Conservation (phyloP, 2,888 invertebrate species). For the Drosophila lutescens region DNA sequence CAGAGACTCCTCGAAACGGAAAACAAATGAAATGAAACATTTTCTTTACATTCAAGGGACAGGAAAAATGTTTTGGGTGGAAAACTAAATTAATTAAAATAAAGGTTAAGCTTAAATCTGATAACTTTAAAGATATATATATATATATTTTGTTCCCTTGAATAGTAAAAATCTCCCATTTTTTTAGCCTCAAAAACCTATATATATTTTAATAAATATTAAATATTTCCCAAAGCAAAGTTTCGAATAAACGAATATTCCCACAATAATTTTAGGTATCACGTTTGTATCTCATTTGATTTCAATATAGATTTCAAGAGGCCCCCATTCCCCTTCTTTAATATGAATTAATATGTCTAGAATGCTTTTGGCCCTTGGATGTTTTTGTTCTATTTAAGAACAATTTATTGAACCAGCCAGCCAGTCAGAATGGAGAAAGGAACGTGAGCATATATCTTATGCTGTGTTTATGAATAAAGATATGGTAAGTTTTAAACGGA, state of each 20-base stretch:
- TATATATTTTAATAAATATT: too few species aligned
- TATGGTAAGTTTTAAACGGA: neutral
- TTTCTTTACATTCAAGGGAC: slow-evolving; percentile 14
- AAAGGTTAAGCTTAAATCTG: neutral
- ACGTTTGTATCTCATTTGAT: slow-evolving; percentile 2
- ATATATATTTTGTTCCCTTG: too few species aligned
- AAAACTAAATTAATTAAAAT: neutral
- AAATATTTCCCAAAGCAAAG: too few species aligned
- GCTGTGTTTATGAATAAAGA: neutral
- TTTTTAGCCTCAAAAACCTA: too few species aligned
- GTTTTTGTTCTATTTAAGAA: slow-evolving; percentile 21
- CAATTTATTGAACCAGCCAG: slow-evolving; percentile 21
- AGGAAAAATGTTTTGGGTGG: too few species aligned
- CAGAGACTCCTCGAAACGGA: slow-evolving; percentile 9
- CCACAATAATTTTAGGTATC: neutral
- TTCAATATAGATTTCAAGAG: slow-evolving; percentile 6
- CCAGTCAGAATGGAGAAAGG: slow-evolving; percentile 23
- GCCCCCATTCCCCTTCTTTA: neutral
- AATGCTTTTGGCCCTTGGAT: slow-evolving; percentile 17
- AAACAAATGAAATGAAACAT: slow-evolving; percentile 16
- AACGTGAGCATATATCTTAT: neutral
- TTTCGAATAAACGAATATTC: neutral
- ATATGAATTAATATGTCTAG: slow-evolving; percentile 42
- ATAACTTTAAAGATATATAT: too few species aligned
- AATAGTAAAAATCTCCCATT: too few species aligned